A percentile compares a stretch with the other conserved stretches of the same genome.
Evolutionary conservation across 1,140 invertebrate species (phyloP).

Genomic region (Bilobella aurantiaca): DNA sequence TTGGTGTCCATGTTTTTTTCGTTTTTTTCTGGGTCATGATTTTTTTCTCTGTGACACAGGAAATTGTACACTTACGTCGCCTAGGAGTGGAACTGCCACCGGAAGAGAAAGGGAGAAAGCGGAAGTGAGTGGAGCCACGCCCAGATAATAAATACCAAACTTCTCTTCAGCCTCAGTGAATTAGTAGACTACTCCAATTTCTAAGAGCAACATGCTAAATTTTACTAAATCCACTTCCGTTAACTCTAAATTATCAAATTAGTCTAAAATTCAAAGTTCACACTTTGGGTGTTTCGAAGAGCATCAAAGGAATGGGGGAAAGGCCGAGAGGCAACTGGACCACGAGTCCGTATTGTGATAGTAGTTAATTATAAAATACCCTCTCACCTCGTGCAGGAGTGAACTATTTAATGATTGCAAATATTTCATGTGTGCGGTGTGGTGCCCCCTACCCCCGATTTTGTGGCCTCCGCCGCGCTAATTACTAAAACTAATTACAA

Average conservation of each 20-base stretch:
- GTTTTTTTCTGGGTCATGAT: neutral
- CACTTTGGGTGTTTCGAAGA: neutral
- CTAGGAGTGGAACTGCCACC: conserved; percentile 49
- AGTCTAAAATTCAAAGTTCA: neutral
- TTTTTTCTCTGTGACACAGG: conserved; percentile 43
- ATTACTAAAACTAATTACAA: neutral
- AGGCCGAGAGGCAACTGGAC: conserved; percentile 5
- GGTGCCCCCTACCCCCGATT: neutral
- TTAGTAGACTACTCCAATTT: neutral
- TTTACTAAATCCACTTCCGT: neutral
- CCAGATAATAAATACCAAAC: no score
- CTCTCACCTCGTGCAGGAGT: no score
- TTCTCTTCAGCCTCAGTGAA: neutral
- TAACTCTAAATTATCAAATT: neutral
- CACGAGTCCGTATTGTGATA: conserved; percentile 14
- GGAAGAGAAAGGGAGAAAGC: neutral
- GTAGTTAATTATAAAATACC: conserved; percentile 15
- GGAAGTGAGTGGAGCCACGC: no score
- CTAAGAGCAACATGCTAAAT: neutral
- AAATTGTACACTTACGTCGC: conserved; percentile 88
- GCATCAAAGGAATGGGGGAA: neutral
- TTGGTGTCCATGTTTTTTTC: neutral
- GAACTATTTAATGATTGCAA: no score
- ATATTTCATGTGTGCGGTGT: neutral
- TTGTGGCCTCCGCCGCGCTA: neutral